Evolutionary conservation across 1,140 invertebrate species (phyloP).

Genomic region (Brachionus calyciflorus): DNA sequence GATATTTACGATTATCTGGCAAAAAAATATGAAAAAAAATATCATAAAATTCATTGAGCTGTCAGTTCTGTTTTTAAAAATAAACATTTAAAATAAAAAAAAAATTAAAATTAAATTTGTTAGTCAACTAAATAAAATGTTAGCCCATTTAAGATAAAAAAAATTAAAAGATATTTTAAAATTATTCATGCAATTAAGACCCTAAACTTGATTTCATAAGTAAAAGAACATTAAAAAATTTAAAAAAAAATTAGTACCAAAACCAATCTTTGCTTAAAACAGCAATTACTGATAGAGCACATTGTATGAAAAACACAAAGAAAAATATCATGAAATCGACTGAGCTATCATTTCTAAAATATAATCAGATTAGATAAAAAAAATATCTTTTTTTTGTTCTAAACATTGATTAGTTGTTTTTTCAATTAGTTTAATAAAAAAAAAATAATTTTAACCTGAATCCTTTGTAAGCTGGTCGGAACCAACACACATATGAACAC

Average conservation of each 20-base stretch:
- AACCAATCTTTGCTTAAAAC: slow-evolving; percentile 58
- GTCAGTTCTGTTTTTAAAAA: slow-evolving; percentile 72
- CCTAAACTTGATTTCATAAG: neutral
- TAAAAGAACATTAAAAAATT: neutral
- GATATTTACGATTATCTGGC: slow-evolving; percentile 85
- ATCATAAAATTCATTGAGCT: slow-evolving; percentile 99
- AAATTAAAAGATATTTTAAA: neutral
- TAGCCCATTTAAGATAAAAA: neutral
- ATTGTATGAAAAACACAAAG: slow-evolving; percentile 93
- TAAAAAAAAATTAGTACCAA: slow-evolving; percentile 34
- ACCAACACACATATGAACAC: slow-evolving; percentile 97
- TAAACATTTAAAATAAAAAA: neutral
- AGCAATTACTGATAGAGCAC: slow-evolving; percentile 77
- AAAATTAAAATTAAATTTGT: neutral
- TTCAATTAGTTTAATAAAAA: neutral
- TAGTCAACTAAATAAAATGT: neutral
- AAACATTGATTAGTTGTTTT: neutral
- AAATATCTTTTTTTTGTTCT: neutral
- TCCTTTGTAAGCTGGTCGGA: slow-evolving; percentile 78
- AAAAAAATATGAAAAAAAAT: slow-evolving; percentile 98
- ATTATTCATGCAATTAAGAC: too few species aligned
- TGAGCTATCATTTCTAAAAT: slow-evolving; percentile 83
- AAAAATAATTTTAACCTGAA: slow-evolving; percentile 67
- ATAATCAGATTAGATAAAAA: slow-evolving; percentile 50
- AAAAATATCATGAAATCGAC: slow-evolving; percentile 99